Percentiles rank a stretch among this genome's conserved stretches.
phyloP scores from a whole-genome alignment of 2,888 invertebrate genomes.

The Tetanocera ferruginea region DNA sequence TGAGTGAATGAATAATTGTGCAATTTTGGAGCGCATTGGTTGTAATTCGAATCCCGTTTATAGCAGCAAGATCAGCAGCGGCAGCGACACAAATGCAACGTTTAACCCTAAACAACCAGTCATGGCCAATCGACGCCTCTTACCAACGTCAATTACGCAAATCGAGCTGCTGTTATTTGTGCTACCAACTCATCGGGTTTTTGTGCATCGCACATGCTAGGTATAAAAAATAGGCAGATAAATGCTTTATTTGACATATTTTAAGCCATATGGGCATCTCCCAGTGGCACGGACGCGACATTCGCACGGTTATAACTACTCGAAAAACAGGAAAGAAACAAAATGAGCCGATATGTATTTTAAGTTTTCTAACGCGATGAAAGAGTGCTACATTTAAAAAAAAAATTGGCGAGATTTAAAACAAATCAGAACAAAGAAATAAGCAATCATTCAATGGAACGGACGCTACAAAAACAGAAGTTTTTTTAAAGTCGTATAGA shows the following conservation, averaged over 20 bases:
- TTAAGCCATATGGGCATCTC: background rate
- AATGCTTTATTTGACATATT: conserved; percentile 5
- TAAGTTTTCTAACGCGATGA: too few relatives aligned
- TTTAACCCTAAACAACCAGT: conserved; percentile 12
- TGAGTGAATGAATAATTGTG: conserved; percentile 28
- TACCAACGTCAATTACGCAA: background rate
- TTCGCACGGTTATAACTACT: too few relatives aligned
- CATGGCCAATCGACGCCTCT: conserved; percentile 6
- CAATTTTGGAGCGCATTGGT: conserved; percentile 4
- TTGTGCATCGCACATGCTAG: conserved; percentile 24
- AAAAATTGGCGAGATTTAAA: too few relatives aligned
- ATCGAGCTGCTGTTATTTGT: background rate
- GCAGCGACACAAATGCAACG: conserved; percentile 9
- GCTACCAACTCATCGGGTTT: background rate
- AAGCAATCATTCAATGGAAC: too few relatives aligned
- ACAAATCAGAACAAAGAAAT: too few relatives aligned
- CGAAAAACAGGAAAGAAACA: too few relatives aligned
- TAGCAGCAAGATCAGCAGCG: background rate
- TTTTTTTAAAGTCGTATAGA: too few relatives aligned
- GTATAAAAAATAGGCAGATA: background rate
- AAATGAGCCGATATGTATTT: too few relatives aligned
- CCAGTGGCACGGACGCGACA: background rate
- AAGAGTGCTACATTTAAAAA: too few relatives aligned
- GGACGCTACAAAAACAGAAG: too few relatives aligned
- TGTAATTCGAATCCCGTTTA: conserved; percentile 21